These are phyloP conservation scores for Passer domesticus DNA, from an alignment of 2,113 vertebrate genomes.

Conservation along the genomic window DNA sequence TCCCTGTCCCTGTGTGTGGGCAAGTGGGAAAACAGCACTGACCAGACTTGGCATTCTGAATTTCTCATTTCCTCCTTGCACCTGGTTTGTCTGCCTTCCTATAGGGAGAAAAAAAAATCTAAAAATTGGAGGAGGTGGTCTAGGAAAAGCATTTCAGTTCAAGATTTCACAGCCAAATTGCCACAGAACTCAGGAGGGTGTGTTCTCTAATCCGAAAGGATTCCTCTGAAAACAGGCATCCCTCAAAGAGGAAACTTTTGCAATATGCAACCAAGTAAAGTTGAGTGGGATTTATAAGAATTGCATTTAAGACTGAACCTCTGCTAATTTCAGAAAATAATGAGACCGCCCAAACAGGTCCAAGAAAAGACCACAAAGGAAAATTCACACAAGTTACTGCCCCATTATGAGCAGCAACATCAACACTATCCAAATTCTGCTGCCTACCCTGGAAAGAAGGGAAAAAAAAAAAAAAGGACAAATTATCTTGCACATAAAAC, in stretches of 20 bases:
- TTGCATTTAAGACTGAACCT: not conserved
- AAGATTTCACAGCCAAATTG: not conserved
- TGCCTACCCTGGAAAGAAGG: accelerated
- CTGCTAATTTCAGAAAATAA: not conserved
- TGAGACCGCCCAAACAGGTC: not conserved
- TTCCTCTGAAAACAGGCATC: not conserved
- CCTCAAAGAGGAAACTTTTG: not conserved
- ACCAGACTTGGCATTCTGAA: not conserved
- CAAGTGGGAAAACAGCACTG: not conserved
- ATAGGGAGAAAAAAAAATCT: not conserved
- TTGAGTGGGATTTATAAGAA: not conserved
- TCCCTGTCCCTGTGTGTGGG: not conserved
- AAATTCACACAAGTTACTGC: not conserved
- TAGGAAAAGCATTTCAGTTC: not conserved
- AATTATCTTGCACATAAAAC: not conserved
- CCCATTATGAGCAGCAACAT: not conserved
- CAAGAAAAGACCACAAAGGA: not conserved
- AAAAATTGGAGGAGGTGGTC: not conserved
- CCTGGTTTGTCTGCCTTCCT: not conserved
- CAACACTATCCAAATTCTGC: not conserved
- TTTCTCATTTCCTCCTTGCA: not conserved
- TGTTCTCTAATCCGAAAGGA: not conserved
- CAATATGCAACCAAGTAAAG: not conserved
- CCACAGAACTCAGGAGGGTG: not conserved
- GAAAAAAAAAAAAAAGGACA: not conserved